Percentiles rank a stretch among this genome's conserved stretches.
These are phyloP conservation scores for Cephus runcator DNA, from an alignment of 2,888 invertebrate species.

Conservation along the genomic window DNA sequence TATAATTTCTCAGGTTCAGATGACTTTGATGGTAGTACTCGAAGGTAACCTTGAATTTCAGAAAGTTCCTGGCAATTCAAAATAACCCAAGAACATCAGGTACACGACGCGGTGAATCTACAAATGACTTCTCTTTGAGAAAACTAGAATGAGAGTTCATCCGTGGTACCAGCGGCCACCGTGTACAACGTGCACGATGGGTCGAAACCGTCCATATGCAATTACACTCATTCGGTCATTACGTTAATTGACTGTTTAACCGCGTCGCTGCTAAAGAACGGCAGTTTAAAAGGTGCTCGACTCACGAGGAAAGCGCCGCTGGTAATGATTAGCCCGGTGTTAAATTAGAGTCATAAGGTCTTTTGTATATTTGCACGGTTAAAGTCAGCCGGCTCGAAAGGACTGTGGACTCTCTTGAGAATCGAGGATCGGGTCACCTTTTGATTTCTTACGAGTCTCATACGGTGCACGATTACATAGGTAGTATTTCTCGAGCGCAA, in stretches of 20 bases:
- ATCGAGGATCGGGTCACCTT: background rate
- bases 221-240: background rate
- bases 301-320: background rate
- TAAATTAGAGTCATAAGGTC: background rate
- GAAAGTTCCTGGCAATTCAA: background rate
- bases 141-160: background rate
- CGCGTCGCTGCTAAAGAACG: background rate
- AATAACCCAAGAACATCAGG: background rate
- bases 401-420: background rate
- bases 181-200: background rate
- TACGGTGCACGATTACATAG: background rate
- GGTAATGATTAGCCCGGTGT: background rate
- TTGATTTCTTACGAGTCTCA: background rate
- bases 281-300: background rate
- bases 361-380: background rate
- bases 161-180: background rate
- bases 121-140: background rate
- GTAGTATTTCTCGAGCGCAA: background rate
- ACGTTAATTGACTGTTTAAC: background rate
- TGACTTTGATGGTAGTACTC: too few species aligned
- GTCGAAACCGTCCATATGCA: background rate
- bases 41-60: background rate
- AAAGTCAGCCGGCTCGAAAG: background rate
- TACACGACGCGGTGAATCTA: background rate
- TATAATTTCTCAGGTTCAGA: background rate